phyloP scores from a whole-genome alignment of 35 echinoderm and acorn worm species.

The Anneissia japonica region DNA sequence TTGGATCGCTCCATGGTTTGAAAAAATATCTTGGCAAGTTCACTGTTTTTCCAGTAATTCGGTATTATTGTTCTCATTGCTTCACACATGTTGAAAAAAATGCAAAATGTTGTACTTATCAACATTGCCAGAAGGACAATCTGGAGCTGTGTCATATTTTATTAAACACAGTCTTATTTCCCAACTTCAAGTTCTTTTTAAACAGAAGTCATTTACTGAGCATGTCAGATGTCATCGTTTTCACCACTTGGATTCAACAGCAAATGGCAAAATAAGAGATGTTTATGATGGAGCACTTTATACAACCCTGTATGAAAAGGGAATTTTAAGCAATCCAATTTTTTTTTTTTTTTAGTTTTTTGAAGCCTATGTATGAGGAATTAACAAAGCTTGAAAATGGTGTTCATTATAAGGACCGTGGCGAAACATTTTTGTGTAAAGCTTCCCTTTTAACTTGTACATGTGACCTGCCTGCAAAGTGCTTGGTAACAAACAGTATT shows the following conservation, averaged over 20 bases:
- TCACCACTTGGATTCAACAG: not conserved
- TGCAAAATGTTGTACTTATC: constrained; percentile 17
- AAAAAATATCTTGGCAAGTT: not conserved
- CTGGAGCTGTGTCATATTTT: constrained; percentile 17
- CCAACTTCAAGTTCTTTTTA: constrained; percentile 8
- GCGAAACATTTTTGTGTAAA: constrained; percentile 7
- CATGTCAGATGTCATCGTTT: no score
- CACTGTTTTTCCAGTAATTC: constrained; percentile 12
- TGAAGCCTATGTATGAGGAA: constrained; percentile 24
- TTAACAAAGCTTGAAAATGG: constrained; percentile 23
- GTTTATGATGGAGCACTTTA: constrained; percentile 32
- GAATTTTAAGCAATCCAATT: constrained; percentile 32
- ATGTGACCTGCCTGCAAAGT: constrained; percentile 42
- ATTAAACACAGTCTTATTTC: constrained; percentile 8
- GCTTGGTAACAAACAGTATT: constrained; percentile 36
- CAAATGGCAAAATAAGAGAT: not conserved
- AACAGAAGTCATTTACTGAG: not conserved
- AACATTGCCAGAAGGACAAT: constrained; percentile 4
- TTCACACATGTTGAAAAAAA: constrained; percentile 13
- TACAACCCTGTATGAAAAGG: constrained; percentile 2
- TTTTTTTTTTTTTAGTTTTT: constrained; percentile 30
- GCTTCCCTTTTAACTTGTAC: constrained; percentile 33
- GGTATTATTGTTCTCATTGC: constrained; percentile 33
- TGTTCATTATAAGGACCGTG: constrained; percentile 6
- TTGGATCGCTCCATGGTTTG: not conserved